These are phyloP conservation scores for Doris montereyensis DNA, from an alignment of 2,888 invertebrate genomes.

Conservation along the genomic window DNA sequence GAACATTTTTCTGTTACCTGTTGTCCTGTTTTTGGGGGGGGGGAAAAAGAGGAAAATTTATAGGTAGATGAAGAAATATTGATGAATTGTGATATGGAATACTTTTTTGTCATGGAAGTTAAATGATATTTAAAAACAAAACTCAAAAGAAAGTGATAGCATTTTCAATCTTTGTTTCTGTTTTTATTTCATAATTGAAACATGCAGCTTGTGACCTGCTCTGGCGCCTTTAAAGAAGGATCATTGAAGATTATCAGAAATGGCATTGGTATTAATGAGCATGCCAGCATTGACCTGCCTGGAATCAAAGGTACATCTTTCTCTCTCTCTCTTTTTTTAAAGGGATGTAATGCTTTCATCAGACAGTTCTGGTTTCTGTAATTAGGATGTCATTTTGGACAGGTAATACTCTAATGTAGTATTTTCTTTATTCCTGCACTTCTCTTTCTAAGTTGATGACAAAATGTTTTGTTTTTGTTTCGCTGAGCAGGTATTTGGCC, in stretches of 20 bases:
- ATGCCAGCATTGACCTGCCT: constrained; percentile 95
- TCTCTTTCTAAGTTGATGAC: not conserved
- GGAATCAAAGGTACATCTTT: constrained; percentile 89
- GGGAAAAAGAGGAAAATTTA: too few relatives aligned
- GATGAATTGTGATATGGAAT: too few relatives aligned
- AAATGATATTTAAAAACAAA: not conserved
- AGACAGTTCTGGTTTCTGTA: too few relatives aligned
- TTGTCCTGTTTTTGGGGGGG: too few relatives aligned
- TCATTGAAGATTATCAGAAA: constrained; percentile 96
- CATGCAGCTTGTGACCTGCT: constrained; percentile 95
- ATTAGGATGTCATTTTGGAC: too few relatives aligned
- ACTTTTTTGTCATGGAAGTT: not conserved
- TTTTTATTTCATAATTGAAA: constrained; percentile 18
- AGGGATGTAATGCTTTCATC: too few relatives aligned
- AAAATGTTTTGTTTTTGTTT: not conserved
- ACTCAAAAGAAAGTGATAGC: not conserved
- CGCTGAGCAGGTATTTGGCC: constrained; percentile 87
- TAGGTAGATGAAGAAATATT: too few relatives aligned
- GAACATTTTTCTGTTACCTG: too few relatives aligned
- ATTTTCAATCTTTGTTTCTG: too few relatives aligned
- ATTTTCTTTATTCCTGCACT: too few relatives aligned
- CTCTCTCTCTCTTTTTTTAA: too few relatives aligned
- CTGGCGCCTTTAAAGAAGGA: constrained; percentile 97
- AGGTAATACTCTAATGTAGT: too few relatives aligned
- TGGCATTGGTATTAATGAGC: constrained; percentile 98